These are phyloP conservation scores for Hypomesus transpacificus DNA, from an alignment of 2,113 vertebrate species.

Conservation along the genomic window DNA sequence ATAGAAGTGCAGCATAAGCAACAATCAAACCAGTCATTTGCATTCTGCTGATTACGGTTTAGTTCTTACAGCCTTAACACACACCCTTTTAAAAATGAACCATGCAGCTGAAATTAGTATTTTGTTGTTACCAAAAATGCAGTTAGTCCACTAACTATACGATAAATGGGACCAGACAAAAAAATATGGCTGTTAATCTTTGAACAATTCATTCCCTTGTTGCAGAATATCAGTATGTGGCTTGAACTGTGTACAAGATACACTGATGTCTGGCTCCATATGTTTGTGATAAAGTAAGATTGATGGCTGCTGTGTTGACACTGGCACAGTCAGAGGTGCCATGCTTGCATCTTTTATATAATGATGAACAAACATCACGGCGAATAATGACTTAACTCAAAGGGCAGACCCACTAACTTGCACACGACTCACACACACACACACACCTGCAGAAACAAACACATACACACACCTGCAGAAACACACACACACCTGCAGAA, in stretches of 20 bases:
- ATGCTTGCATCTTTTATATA: not conserved
- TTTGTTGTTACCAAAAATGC: slow-evolving; percentile 48
- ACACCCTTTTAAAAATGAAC: slow-evolving; percentile 31
- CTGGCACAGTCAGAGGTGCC: not conserved
- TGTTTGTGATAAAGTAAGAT: not conserved
- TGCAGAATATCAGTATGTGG: too few relatives aligned
- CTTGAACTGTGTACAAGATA: too few relatives aligned
- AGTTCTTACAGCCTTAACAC: slow-evolving; percentile 27
- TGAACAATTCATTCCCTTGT: slow-evolving; percentile 1
- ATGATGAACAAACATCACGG: not conserved
- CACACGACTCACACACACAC: not conserved
- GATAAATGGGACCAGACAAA: slow-evolving; percentile 41
- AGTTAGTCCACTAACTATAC: slow-evolving; percentile 35
- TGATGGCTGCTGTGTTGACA: not conserved
- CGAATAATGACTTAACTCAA: not conserved
- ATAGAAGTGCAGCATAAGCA: slow-evolving; percentile 49
- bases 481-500: not conserved
- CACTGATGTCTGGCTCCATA: slow-evolving; percentile 9
- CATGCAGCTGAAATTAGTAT: slow-evolving; percentile 19
- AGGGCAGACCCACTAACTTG: too few relatives aligned
- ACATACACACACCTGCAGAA: not conserved
- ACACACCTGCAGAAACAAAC: not conserved
- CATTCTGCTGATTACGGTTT: slow-evolving; percentile 56
- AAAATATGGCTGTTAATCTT: slow-evolving; percentile 32
- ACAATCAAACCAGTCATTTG: slow-evolving; percentile 39